Percentiles rank a stretch among this genome's conserved stretches.
Evolutionary conservation across 1,140 invertebrate species (phyloP).

Genomic region (Zaprionus africanus): DNA sequence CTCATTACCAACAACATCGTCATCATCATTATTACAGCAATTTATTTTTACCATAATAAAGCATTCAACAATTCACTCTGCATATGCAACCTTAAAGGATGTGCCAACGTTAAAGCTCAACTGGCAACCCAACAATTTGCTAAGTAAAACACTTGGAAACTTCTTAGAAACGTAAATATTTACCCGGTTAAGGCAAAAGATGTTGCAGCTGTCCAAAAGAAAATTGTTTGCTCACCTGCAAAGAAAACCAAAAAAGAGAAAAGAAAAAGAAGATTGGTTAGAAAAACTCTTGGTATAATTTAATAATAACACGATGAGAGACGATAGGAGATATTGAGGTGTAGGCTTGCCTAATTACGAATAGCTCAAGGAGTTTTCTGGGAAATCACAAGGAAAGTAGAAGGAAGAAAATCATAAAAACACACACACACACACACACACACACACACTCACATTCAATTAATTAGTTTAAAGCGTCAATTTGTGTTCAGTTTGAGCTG

Average conservation of each 20-base stretch:
- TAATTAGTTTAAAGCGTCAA: constrained; percentile 62
- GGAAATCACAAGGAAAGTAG: constrained; percentile 8
- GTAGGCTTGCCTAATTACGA: constrained; percentile 57
- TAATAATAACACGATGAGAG: constrained; percentile 19
- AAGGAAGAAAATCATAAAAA: constrained; percentile 13
- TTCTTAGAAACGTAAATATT: constrained; percentile 52
- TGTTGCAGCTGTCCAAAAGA: constrained; percentile 34
- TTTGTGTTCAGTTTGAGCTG: not conserved
- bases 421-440: constrained; percentile 38
- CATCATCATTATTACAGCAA: constrained; percentile 7
- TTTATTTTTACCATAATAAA: not conserved
- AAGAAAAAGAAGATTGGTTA: constrained; percentile 11
- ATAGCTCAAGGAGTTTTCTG: constrained; percentile 15
- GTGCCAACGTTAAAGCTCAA: constrained; percentile 36
- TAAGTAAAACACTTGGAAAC: constrained; percentile 40
- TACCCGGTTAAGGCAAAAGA: constrained; percentile 39
- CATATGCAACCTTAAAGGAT: constrained; percentile 1
- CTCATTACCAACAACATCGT: constrained; percentile 9
- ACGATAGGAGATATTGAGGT: constrained; percentile 27
- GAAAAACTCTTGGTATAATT: constrained; percentile 50
- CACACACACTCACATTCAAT: constrained; percentile 43
- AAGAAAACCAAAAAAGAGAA: constrained; percentile 28
- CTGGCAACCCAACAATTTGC: constrained; percentile 33
- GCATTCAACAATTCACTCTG: no score
- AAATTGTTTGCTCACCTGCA: constrained; percentile 67